Evolutionary conservation across 2,888 invertebrate species (phyloP).

Genomic region (Harmothoe impar): DNA sequence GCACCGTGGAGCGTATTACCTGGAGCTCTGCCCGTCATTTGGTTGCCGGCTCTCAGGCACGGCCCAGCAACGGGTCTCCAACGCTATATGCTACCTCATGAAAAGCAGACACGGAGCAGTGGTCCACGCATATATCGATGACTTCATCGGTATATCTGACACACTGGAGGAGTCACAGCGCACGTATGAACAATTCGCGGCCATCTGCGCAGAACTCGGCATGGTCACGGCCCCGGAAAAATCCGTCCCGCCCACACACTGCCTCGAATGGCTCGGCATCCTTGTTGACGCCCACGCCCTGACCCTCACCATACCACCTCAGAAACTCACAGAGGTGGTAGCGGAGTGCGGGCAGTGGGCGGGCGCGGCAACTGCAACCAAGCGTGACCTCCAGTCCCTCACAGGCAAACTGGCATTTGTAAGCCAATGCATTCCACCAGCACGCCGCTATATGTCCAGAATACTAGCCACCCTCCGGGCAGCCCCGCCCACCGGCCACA

Average conservation of each 20-base stretch:
- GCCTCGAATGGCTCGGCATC: background rate
- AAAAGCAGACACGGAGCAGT: background rate
- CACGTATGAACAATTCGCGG: background rate
- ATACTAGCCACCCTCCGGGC: background rate
- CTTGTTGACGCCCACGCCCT: background rate
- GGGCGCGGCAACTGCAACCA: background rate
- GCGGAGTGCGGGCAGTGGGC: background rate
- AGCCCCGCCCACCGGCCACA: background rate
- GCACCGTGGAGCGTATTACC: too few relatives aligned
- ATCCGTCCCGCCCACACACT: background rate
- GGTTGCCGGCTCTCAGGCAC: too few relatives aligned
- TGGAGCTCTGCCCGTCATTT: background rate
- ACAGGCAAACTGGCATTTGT: background rate
- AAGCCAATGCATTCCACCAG: background rate
- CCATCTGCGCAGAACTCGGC: background rate
- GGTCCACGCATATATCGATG: background rate
- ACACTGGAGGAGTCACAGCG: background rate
- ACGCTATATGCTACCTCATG: too few relatives aligned
- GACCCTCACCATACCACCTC: background rate
- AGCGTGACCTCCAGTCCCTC: background rate
- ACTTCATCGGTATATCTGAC: background rate
- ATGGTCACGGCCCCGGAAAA: background rate
- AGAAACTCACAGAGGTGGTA: background rate
- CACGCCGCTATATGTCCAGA: background rate
- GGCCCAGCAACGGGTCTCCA: too few relatives aligned